A percentile compares a stretch with the other conserved stretches of the same genome.
These are phyloP conservation scores for Phaenicophaeus curvirostris DNA, from an alignment of 2,797 vertebrate species.

Conservation along the genomic window DNA sequence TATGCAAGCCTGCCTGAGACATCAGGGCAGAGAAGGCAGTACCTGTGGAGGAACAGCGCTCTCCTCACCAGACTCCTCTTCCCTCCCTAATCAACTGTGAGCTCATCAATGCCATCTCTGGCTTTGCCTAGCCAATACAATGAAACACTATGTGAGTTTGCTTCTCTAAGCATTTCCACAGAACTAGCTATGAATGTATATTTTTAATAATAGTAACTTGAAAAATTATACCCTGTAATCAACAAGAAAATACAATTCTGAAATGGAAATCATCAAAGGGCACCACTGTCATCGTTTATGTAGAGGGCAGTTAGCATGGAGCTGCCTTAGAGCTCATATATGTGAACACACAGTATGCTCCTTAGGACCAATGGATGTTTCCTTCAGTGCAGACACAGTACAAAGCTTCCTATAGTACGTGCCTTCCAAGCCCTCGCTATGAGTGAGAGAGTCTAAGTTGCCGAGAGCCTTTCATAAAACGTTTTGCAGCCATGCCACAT, in stretches of 20 bases:
- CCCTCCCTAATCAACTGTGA: not conserved
- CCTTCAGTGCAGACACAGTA: not conserved
- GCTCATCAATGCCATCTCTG: not conserved
- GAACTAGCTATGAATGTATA: not conserved
- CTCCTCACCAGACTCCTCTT: not conserved
- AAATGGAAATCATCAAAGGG: not conserved
- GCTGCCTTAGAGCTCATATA: accelerated
- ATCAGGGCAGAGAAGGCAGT: not conserved
- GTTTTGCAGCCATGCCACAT: not conserved
- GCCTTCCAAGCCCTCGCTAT: not conserved
- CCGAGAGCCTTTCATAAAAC: not conserved
- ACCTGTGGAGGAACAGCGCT: not conserved
- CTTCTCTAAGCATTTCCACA: not conserved
- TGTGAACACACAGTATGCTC: not conserved
- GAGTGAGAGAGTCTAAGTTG: not conserved
- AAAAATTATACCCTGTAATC: not conserved
- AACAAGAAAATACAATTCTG: not conserved
- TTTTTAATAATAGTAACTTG: not conserved
- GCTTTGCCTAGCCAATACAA: not conserved
- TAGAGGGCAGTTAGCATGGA: not conserved
- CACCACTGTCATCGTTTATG: not conserved
- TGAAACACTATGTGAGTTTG: not conserved
- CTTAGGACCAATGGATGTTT: not conserved
- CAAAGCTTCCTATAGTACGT: not conserved
- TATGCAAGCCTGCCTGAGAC: not conserved